Evolutionary conservation across 2,113 vertebrate genomes (phyloP).

Genomic region (Phalacrocorax carbo): DNA sequence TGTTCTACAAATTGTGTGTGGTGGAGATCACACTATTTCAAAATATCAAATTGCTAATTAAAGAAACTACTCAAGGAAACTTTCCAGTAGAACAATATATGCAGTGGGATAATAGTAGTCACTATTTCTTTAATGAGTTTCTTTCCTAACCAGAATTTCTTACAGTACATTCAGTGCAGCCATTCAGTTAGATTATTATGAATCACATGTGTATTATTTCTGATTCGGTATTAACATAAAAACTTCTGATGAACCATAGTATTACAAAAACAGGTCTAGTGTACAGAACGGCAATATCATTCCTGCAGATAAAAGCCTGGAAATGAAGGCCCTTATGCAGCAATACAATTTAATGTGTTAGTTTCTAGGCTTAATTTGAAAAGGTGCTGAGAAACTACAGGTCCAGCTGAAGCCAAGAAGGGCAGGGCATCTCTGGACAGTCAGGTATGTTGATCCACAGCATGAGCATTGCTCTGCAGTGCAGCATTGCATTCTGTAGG

Average conservation of each 20-base stretch:
- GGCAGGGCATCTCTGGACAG: not conserved
- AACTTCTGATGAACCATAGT: slow-evolving; percentile 49
- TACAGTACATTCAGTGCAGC: slow-evolving; percentile 29
- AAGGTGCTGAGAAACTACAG: not conserved
- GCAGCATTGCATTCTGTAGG: not conserved
- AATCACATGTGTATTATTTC: slow-evolving; percentile 68
- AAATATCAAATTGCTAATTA: slow-evolving; percentile 66
- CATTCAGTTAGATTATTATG: slow-evolving; percentile 63
- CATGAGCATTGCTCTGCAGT: not conserved
- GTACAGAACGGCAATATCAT: slow-evolving; percentile 8
- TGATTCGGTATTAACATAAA: slow-evolving; percentile 53
- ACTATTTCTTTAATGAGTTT: slow-evolving; percentile 65
- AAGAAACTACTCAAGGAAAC: slow-evolving; percentile 54
- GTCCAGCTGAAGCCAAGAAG: not conserved
- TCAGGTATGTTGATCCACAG: not conserved
- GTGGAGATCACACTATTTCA: slow-evolving; percentile 52
- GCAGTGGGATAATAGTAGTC: slow-evolving; percentile 64
- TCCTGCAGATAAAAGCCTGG: slow-evolving; percentile 29
- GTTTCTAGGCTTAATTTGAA: not conserved
- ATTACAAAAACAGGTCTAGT: slow-evolving; percentile 46
- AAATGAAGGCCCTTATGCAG: slow-evolving; percentile 31
- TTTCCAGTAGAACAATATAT: slow-evolving; percentile 61
- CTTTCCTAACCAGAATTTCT: slow-evolving; percentile 46
- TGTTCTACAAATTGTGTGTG: slow-evolving; percentile 34
- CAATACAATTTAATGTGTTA: not conserved